Evolutionary conservation across 2,797 vertebrate species (phyloP).

Genomic region (Echeneis naucrates): DNA sequence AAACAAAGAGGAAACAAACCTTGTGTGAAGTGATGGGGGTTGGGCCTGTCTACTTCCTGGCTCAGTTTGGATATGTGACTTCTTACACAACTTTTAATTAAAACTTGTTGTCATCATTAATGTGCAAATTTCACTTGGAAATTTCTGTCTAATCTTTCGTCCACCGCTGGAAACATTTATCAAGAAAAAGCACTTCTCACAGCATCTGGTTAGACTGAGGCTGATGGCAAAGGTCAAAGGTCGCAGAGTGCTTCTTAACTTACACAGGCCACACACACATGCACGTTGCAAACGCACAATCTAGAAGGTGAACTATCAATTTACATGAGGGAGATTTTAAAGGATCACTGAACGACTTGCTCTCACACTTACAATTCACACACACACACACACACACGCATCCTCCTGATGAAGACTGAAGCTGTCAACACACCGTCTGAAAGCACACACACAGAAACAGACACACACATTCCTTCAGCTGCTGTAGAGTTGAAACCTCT

Average conservation of each 20-base stretch:
- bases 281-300: constrained; percentile 12
- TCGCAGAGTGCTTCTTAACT: constrained; percentile 61
- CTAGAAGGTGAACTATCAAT: constrained; percentile 58
- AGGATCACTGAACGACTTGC: constrained; percentile 63
- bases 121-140: no score
- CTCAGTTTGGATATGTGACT: no score
- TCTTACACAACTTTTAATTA: no score
- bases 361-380: constrained; percentile 59
- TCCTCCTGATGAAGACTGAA: constrained; percentile 65
- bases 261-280: constrained; percentile 63
- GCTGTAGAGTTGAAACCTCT: constrained; percentile 32
- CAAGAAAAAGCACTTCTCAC: constrained; percentile 4
- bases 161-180: neutral
- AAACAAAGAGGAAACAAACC: constrained; percentile 2
- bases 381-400: constrained; percentile 46
- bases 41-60: no score
- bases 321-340: constrained; percentile 66
- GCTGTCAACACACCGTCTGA: constrained; percentile 50
- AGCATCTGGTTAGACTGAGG: constrained; percentile 64
- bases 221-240: constrained; percentile 61
- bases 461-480: constrained; percentile 58
- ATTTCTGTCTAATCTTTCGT: no score
- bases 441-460: constrained; percentile 37
- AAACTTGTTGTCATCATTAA: no score
- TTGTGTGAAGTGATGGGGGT: no score